These are phyloP conservation scores for Python bivittatus DNA, from an alignment of 2,113 vertebrate species.

Conservation along the genomic window DNA sequence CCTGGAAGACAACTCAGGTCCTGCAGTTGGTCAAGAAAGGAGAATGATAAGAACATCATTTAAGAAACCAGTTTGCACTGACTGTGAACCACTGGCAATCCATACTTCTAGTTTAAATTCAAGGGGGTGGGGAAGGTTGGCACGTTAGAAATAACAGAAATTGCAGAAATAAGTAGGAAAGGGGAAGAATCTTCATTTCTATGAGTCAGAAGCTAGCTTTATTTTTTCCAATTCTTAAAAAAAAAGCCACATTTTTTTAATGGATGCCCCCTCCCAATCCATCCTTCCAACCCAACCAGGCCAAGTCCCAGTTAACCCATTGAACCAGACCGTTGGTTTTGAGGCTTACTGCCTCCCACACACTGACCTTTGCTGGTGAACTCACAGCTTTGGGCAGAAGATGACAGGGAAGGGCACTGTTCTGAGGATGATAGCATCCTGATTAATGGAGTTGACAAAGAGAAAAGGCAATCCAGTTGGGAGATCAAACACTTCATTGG, in stretches of 20 bases:
- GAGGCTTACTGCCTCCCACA: no score
- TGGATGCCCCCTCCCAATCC: not conserved
- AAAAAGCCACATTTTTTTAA: not conserved
- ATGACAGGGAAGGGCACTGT: not conserved
- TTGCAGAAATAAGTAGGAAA: not conserved
- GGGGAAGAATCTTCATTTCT: not conserved
- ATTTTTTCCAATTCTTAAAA: no score
- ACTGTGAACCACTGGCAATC: not conserved
- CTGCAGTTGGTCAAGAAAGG: not conserved
- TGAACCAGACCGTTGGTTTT: not conserved
- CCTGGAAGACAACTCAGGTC: not conserved
- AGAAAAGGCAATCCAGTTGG: not conserved
- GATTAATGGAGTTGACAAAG: slow-evolving; percentile 10
- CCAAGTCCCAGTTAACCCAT: not conserved
- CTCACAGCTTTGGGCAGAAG: not conserved
- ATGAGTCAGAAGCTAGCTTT: not conserved
- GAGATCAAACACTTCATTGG: not conserved
- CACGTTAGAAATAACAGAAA: no score
- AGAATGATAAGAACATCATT: not conserved
- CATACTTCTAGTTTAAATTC: not conserved
- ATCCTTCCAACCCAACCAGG: no score
- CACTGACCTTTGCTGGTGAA: not conserved
- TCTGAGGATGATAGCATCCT: not conserved
- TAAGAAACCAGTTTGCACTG: not conserved
- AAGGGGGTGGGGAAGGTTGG: not conserved